A percentile compares a stretch with the other conserved stretches of the same genome.
Evolutionary conservation across 1,140 invertebrate genomes (phyloP).

Genomic region (Danaus melanippus): DNA sequence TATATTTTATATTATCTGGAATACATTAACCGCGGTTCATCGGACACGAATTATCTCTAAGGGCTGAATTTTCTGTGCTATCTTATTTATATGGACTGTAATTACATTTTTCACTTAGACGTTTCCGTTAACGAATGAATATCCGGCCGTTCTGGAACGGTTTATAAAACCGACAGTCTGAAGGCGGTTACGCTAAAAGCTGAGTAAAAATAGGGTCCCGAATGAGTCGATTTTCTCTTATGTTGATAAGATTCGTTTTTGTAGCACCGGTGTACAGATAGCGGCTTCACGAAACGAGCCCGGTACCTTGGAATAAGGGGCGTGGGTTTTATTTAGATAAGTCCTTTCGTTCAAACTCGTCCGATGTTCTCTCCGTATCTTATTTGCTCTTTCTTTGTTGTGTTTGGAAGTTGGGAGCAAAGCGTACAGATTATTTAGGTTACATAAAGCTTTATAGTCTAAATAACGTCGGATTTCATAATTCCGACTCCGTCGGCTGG

Average conservation of each 20-base stretch:
- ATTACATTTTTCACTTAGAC: constrained; percentile 41
- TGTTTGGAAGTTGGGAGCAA: constrained; percentile 23
- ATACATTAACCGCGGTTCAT: constrained; percentile 22
- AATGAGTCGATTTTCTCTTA: constrained; percentile 63
- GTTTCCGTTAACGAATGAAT: constrained; percentile 54
- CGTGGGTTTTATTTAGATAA: constrained; percentile 52
- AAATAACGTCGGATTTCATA: constrained; percentile 44
- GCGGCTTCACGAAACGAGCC: constrained; percentile 31
- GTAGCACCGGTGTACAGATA: constrained; percentile 54
- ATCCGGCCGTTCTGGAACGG: constrained; percentile 46
- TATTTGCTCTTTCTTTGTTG: constrained; percentile 23
- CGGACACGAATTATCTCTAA: constrained; percentile 35
- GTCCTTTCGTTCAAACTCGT: constrained; percentile 25
- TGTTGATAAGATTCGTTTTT: constrained; percentile 65
- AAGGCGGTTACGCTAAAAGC: constrained; percentile 51
- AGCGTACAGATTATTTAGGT: constrained; percentile 32
- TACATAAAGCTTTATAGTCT: constrained; percentile 36
- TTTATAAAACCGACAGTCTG: constrained; percentile 63
- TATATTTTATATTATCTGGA: constrained; percentile 18
- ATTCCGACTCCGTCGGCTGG: constrained; percentile 42
- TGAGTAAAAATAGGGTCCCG: constrained; percentile 55
- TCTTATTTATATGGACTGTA: constrained; percentile 35
- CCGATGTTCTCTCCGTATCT: constrained; percentile 23
- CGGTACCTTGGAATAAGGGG: constrained; percentile 40
- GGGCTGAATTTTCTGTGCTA: constrained; percentile 7